Conservation (phyloP, 2,113 vertebrate species). For the Cynocephalus volans region DNA sequence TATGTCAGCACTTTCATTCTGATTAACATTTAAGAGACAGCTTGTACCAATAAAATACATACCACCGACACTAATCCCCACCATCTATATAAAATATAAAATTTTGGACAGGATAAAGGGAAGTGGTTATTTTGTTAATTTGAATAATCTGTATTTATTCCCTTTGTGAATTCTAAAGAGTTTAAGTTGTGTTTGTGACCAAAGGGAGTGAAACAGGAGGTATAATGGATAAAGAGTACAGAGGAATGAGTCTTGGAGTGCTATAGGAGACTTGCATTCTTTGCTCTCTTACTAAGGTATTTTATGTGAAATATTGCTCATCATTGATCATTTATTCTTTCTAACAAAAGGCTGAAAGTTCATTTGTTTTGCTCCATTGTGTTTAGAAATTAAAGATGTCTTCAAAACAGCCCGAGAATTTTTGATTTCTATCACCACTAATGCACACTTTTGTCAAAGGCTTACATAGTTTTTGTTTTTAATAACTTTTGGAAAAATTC, state of each 20-base stretch:
- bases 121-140: constrained; percentile 3
- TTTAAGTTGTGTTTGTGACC: background rate
- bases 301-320: constrained; percentile 19
- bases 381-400: background rate
- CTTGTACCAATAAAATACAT: background rate
- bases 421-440: background rate
- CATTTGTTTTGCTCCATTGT: constrained; percentile 7
- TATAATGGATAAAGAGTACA: background rate
- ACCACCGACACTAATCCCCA: background rate
- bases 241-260: background rate
- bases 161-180: background rate
- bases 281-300: background rate
- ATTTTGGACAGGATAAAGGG: background rate
- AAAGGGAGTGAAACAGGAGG: background rate
- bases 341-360: background rate
- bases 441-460: background rate
- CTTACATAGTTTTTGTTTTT: constrained; percentile 5
- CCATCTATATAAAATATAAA: background rate
- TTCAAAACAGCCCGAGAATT: background rate
- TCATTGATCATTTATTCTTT: constrained; percentile 3
- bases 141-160: background rate
- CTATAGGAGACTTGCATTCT: background rate
- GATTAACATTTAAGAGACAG: background rate
- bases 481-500: constrained; percentile 28
- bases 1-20: background rate